Evolutionary conservation across 2,113 vertebrate species (phyloP).

Genomic region (Hippolais icterina): DNA sequence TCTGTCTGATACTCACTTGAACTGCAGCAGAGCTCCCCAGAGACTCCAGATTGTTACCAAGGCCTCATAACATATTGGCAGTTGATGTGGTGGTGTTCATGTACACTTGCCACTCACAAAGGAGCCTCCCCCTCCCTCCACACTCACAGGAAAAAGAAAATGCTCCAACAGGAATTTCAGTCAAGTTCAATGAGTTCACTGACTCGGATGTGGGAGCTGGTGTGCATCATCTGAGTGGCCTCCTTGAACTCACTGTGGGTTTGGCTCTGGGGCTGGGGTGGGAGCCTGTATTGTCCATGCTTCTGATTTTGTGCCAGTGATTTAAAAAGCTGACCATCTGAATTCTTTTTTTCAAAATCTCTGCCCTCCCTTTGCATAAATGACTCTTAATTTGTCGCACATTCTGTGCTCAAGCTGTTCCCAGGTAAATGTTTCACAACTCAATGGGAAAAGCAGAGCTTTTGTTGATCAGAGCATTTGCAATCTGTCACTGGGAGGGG

Average conservation of each 20-base stretch:
- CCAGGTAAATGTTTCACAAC: constrained; percentile 27
- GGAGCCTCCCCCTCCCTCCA: constrained; percentile 64
- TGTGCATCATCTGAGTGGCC: not conserved
- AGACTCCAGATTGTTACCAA: constrained; percentile 95
- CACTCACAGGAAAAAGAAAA: constrained; percentile 69
- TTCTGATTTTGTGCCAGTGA: not conserved
- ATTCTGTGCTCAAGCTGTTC: constrained; percentile 16
- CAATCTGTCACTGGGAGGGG: not conserved
- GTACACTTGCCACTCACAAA: constrained; percentile 95
- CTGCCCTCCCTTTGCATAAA: not conserved
- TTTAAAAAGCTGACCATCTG: not conserved
- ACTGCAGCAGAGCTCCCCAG: constrained; percentile 92
- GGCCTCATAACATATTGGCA: constrained; percentile 98
- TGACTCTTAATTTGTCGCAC: not conserved
- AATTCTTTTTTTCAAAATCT: not conserved
- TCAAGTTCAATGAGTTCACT: constrained; percentile 66
- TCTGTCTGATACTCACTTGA: constrained; percentile 96
- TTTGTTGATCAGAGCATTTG: constrained; percentile 1
- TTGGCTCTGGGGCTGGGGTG: not conserved
- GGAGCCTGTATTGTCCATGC: not conserved
- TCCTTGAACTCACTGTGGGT: not conserved
- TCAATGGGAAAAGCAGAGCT: not conserved
- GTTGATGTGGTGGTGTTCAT: constrained; percentile 91
- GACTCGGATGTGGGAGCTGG: not conserved
- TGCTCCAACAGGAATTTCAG: constrained; percentile 67